These are phyloP conservation scores for Troglohyphantes excavatus DNA, from an alignment of 2,888 invertebrate genomes.

Conservation along the genomic window DNA sequence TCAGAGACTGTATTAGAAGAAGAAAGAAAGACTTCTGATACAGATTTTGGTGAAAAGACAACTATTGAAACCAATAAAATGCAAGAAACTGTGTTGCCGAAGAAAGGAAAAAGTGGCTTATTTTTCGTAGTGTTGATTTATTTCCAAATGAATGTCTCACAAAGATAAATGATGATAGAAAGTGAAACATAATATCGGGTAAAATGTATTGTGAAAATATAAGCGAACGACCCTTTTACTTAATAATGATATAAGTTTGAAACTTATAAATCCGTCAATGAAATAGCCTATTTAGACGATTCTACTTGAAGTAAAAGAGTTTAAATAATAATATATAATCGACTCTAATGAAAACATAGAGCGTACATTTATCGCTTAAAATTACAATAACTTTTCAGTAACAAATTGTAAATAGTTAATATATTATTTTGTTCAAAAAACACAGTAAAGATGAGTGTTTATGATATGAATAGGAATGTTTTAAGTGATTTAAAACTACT, in stretches of 20 bases:
- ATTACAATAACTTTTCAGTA: no score
- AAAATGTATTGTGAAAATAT: neutral
- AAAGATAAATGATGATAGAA: neutral
- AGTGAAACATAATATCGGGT: neutral
- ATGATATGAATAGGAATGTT: no score
- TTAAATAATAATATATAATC: no score
- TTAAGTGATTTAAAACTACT: no score
- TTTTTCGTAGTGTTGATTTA: neutral
- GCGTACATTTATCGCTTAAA: no score
- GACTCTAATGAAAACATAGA: no score
- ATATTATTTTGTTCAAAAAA: no score
- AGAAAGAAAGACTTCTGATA: neutral
- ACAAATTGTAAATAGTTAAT: no score
- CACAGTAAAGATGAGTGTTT: no score
- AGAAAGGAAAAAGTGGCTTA: neutral
- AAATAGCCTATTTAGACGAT: no score
- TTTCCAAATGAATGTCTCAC: neutral
- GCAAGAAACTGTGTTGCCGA: neutral
- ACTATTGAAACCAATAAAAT: neutral
- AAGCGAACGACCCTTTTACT: neutral
- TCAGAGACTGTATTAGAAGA: no score
- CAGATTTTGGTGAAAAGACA: neutral
- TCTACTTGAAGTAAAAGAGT: no score
- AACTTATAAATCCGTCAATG: neutral
- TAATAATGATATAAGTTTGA: neutral